Percentiles rank a stretch among this genome's conserved stretches.
Conservation (phyloP, 2,888 invertebrate species). For the Catotricha subobsoleta region DNA sequence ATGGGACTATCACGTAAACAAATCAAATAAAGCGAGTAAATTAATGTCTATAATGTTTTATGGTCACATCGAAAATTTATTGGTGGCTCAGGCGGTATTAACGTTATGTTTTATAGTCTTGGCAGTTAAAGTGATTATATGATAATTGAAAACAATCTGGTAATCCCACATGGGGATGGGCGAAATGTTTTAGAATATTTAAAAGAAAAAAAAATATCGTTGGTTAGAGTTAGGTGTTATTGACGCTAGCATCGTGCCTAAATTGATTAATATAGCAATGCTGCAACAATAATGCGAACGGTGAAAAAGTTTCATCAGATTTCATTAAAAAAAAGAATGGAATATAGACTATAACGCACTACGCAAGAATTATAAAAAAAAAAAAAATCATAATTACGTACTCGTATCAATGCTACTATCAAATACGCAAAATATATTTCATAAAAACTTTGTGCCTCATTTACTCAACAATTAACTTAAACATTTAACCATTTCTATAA, state of each 20-base stretch:
- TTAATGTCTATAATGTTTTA: slow-evolving; percentile 23
- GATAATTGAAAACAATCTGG: slow-evolving; percentile 43
- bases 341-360: no score
- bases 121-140: slow-evolving; percentile 45
- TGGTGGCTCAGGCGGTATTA: slow-evolving; percentile 45
- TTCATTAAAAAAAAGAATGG: slow-evolving; percentile 22
- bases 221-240: slow-evolving; percentile 49
- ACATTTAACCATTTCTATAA: background rate
- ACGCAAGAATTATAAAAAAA: slow-evolving; percentile 10
- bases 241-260: slow-evolving; percentile 66
- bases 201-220: slow-evolving; percentile 60
- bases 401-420: no score
- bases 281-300: slow-evolving; percentile 74
- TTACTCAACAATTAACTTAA: background rate
- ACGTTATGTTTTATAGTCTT: slow-evolving; percentile 44
- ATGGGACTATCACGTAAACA: slow-evolving; percentile 32
- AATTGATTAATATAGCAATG: slow-evolving; percentile 60
- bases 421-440: no score
- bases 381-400: no score
- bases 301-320: slow-evolving; percentile 62
- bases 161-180: slow-evolving; percentile 48
- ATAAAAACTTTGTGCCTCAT: background rate
- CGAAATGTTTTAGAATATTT: slow-evolving; percentile 62
- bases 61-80: slow-evolving; percentile 43
- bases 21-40: slow-evolving; percentile 23